Conservation (phyloP, 2,797 vertebrate genomes). For the Peromyscus melanophrys region DNA sequence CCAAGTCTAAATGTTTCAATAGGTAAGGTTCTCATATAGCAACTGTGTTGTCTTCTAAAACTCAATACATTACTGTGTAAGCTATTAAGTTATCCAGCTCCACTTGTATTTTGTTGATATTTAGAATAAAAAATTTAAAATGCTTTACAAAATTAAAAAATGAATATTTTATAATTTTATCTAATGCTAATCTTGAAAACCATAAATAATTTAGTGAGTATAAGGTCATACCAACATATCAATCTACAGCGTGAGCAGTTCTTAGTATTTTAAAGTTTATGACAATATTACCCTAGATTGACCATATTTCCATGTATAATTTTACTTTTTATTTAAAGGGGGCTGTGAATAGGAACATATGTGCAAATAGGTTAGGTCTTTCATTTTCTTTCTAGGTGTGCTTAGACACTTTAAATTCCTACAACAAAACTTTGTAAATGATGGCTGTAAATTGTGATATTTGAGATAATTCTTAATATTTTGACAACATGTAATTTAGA, state of each 20-base stretch:
- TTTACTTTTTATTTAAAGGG: constrained; percentile 45
- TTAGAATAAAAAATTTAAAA: not conserved
- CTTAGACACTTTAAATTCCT: not conserved
- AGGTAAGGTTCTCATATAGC: not conserved
- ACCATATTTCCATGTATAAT: not conserved
- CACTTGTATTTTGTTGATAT: constrained; percentile 27
- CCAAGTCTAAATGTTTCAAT: constrained; percentile 32
- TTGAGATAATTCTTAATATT: constrained; percentile 22
- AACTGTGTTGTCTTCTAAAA: not conserved
- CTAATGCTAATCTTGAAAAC: not conserved
- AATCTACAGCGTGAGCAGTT: not conserved
- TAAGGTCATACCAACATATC: not conserved
- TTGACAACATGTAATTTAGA: constrained; percentile 6
- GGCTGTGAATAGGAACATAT: not conserved
- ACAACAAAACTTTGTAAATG: not conserved
- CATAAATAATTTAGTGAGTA: not conserved
- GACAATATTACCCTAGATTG: not conserved
- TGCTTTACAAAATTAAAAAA: not conserved
- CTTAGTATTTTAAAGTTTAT: constrained; percentile 10
- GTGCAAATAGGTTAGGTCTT: not conserved
- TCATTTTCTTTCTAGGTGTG: not conserved
- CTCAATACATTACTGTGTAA: not conserved
- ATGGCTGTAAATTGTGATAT: not conserved
- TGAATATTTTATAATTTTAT: not conserved
- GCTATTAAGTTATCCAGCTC: not conserved